These are phyloP conservation scores for Cephus nigrinus DNA, from an alignment of 2,888 invertebrate species.

Conservation along the genomic window DNA sequence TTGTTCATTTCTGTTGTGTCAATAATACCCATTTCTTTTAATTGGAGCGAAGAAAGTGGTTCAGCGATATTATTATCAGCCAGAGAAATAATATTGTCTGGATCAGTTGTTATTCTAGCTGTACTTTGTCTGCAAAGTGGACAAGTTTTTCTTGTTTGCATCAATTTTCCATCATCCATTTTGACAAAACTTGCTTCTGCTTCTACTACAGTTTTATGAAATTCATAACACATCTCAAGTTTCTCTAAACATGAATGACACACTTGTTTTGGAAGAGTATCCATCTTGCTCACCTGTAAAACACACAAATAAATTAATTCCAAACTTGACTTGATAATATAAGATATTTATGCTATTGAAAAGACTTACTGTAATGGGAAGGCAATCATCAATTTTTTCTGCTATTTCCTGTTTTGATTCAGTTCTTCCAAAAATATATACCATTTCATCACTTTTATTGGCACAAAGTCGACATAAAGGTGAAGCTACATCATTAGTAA, in stretches of 20 bases:
- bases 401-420: constrained; percentile 1
- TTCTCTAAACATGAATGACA: constrained; percentile 23
- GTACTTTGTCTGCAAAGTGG: not conserved
- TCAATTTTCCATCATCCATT: constrained; percentile 6
- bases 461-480: constrained; percentile 26
- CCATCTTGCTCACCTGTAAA: constrained; percentile 17
- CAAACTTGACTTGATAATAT: not conserved
- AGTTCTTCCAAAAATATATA: constrained; percentile 11
- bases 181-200: constrained; percentile 18
- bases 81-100: not conserved
- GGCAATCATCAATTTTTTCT: constrained; percentile 20
- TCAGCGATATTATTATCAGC: not conserved
- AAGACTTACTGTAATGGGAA: constrained; percentile 20
- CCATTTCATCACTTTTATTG: constrained; percentile 4
- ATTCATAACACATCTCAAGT: constrained; percentile 22
- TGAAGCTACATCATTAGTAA: not conserved
- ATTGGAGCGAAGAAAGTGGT: not conserved
- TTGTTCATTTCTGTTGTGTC: not conserved
- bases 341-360: not conserved
- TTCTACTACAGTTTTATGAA: constrained; percentile 20
- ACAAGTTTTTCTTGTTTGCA: constrained; percentile 3
- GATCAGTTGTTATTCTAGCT: not conserved
- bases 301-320: not conserved
- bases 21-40: not conserved
- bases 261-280: constrained; percentile 17